A percentile compares a stretch with the other conserved stretches of the same genome.
phyloP scores from a whole-genome alignment of 2,113 vertebrate genomes.

The Anguilla japonica region DNA sequence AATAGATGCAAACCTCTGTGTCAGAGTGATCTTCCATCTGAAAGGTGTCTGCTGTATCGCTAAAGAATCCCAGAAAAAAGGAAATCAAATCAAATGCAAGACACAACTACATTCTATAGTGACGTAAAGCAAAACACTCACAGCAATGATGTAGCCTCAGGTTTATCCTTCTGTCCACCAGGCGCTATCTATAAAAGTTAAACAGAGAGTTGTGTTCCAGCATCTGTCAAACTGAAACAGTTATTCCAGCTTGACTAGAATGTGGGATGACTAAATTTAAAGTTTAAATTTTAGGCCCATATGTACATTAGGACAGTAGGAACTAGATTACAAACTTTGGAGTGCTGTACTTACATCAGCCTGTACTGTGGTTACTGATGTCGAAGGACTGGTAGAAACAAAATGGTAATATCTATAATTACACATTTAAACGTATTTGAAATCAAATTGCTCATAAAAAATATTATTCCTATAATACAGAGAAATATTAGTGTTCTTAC shows the following conservation, averaged over 20 bases:
- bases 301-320: background rate
- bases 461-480: background rate
- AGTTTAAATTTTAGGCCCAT: background rate
- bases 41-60: background rate
- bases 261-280: background rate
- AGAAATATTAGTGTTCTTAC: background rate
- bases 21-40: conserved; percentile 22
- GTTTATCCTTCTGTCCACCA: background rate
- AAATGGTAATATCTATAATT: background rate
- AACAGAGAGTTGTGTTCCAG: background rate
- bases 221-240: background rate
- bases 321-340: background rate
- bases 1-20: conserved; percentile 17
- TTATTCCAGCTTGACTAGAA: background rate
- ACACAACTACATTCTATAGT: background rate
- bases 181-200: background rate
- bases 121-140: background rate
- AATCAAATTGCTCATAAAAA: background rate
- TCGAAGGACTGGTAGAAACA: background rate
- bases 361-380: background rate
- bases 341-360: conserved; percentile 1
- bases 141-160: background rate
- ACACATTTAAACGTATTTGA: background rate
- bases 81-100: background rate
- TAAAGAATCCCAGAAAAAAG: background rate